Conservation (phyloP, 2,888 invertebrate species). For the Adelognathus sp. region DNA sequence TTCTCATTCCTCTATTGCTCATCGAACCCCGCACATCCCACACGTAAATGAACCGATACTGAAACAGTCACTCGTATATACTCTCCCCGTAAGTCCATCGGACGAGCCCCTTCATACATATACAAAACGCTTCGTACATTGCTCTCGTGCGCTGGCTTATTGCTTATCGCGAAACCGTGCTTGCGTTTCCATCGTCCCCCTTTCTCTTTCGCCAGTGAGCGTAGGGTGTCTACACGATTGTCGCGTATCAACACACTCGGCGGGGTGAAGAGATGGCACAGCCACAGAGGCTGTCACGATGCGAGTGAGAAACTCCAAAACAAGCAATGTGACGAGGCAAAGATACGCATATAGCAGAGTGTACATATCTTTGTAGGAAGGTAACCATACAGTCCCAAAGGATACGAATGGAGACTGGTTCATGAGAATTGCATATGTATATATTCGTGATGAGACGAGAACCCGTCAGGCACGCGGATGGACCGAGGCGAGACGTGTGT, state of each 20-base stretch:
- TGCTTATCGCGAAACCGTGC: slow-evolving; percentile 57
- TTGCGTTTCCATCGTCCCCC: slow-evolving; percentile 36
- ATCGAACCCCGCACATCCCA: slow-evolving; percentile 11
- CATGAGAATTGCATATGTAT: slow-evolving; percentile 63
- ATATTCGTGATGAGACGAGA: slow-evolving; percentile 34
- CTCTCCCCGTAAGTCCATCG: not conserved
- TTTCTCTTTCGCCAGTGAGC: not conserved
- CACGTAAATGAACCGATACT: slow-evolving; percentile 25
- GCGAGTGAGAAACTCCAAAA: slow-evolving; percentile 16
- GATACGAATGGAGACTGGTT: slow-evolving; percentile 37
- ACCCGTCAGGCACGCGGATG: slow-evolving; percentile 46
- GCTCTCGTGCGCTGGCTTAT: slow-evolving; percentile 55
- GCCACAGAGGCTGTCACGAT: slow-evolving; percentile 50
- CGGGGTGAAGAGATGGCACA: too few relatives aligned
- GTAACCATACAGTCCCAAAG: slow-evolving; percentile 34
- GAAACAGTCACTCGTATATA: slow-evolving; percentile 18
- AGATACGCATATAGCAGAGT: not conserved
- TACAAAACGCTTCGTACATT: not conserved
- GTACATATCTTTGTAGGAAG: slow-evolving; percentile 8
- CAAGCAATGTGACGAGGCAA: slow-evolving; percentile 14
- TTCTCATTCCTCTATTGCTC: not conserved
- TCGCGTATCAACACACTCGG: slow-evolving; percentile 58
- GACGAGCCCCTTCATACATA: not conserved
- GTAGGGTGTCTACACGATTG: slow-evolving; percentile 59
- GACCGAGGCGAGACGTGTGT: slow-evolving; percentile 46